phyloP scores from a whole-genome alignment of 2,113 vertebrate species.

The Chiloscyllium plagiosum region DNA sequence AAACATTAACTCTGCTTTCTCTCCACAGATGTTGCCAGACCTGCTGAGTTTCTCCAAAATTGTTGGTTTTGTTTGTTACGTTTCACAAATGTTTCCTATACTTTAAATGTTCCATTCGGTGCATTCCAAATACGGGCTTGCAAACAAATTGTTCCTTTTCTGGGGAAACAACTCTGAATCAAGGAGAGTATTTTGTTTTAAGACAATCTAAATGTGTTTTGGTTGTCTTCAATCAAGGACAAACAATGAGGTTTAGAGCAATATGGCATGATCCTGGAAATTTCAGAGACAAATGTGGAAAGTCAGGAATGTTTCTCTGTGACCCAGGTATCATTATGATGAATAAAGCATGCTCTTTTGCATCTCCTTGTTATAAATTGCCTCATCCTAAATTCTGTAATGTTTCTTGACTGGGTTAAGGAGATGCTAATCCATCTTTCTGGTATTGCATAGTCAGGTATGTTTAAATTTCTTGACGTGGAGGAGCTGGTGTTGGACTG shows the following conservation, averaged over 20 bases:
- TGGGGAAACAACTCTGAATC: neutral
- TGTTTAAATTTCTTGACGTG: neutral
- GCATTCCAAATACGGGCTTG: neutral
- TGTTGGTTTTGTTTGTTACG: no score
- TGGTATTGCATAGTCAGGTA: slow-evolving; percentile 30
- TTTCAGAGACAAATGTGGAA: neutral
- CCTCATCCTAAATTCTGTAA: neutral
- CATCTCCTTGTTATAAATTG: neutral
- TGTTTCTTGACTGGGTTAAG: neutral
- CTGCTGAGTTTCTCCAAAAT: no score
- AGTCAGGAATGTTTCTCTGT: neutral
- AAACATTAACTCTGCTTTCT: no score
- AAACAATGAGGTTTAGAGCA: neutral
- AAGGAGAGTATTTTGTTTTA: neutral
- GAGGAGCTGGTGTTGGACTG: no score
- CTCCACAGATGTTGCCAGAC: no score
- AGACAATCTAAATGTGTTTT: neutral
- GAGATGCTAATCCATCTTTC: slow-evolving; percentile 10
- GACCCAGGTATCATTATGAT: neutral
- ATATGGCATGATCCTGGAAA: neutral
- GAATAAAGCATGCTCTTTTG: neutral
- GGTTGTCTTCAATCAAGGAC: neutral
- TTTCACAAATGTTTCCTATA: neutral
- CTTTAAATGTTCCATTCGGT: neutral
- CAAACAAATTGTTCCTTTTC: neutral